phyloP scores from a whole-genome alignment of 2,113 vertebrate species.

The Paradisaea rubra region DNA sequence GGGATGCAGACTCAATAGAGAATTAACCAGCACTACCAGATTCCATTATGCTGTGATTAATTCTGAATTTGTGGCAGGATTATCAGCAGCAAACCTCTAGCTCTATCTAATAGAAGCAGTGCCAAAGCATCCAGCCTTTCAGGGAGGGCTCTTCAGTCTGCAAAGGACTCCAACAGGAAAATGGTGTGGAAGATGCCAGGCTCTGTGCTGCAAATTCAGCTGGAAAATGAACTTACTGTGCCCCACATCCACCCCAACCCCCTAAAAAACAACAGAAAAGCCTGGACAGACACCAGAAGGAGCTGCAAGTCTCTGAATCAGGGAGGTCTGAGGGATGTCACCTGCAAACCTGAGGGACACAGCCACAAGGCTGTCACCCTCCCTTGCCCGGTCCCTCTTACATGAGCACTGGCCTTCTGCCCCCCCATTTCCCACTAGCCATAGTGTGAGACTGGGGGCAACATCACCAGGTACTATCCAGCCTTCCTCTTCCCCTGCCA shows the following conservation, averaged over 20 bases:
- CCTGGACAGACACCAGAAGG: neutral
- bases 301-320: neutral
- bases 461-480: neutral
- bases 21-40: constrained; percentile 70
- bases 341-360: neutral
- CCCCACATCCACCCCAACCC: neutral
- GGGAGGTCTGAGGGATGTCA: neutral
- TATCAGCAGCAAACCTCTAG: constrained; percentile 47
- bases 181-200: neutral
- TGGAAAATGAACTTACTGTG: neutral
- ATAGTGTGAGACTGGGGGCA: fast-evolving
- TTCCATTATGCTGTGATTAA: constrained; percentile 72
- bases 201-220: neutral
- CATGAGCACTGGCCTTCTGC: neutral
- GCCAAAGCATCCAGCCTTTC: neutral
- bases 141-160: neutral
- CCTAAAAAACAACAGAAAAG: neutral
- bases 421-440: neutral
- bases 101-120: neutral
- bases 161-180: neutral
- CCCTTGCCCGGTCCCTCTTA: neutral
- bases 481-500: neutral
- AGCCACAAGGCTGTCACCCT: neutral
- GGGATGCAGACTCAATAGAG: constrained; percentile 67
- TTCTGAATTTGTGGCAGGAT: constrained; percentile 52